phyloP scores from a whole-genome alignment of 2,888 invertebrate genomes.

The Callyntrura sp. region DNA sequence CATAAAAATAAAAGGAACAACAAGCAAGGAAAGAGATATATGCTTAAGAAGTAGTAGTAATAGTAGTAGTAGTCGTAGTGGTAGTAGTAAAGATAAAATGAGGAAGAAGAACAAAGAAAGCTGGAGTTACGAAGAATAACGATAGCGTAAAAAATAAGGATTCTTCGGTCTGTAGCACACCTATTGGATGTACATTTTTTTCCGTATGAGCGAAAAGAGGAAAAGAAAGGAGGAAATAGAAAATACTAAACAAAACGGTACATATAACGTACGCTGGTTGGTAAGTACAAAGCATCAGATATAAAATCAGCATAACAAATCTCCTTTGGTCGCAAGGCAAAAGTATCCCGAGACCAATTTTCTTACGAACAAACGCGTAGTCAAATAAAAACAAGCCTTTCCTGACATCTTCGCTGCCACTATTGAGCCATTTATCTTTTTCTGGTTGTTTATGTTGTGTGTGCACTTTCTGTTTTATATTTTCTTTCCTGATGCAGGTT shows the following conservation, averaged over 20 bases:
- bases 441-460: constrained; percentile 17
- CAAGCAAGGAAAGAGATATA: not conserved
- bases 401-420: constrained; percentile 73
- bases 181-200: constrained; percentile 9
- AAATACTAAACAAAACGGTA: constrained; percentile 5
- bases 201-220: not conserved
- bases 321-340: constrained; percentile 75
- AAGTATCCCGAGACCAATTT: constrained; percentile 77
- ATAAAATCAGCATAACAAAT: constrained; percentile 80
- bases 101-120: constrained; percentile 58
- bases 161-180: not conserved
- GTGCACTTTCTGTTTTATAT: constrained; percentile 35
- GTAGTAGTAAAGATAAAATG: constrained; percentile 54
- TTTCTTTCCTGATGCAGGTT: constrained; percentile 9
- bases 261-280: not conserved
- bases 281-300: constrained; percentile 73
- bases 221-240: constrained; percentile 9
- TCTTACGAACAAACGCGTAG: constrained; percentile 75
- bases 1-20: constrained; percentile 49
- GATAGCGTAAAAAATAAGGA: not conserved
- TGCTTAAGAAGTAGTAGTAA: too few species aligned
- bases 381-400: constrained; percentile 78
- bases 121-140: constrained; percentile 40
- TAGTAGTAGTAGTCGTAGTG: constrained; percentile 6
- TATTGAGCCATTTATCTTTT: constrained; percentile 76